Evolutionary conservation across 1,140 invertebrate species (phyloP).

Genomic region (Drosophila eugracilis): DNA sequence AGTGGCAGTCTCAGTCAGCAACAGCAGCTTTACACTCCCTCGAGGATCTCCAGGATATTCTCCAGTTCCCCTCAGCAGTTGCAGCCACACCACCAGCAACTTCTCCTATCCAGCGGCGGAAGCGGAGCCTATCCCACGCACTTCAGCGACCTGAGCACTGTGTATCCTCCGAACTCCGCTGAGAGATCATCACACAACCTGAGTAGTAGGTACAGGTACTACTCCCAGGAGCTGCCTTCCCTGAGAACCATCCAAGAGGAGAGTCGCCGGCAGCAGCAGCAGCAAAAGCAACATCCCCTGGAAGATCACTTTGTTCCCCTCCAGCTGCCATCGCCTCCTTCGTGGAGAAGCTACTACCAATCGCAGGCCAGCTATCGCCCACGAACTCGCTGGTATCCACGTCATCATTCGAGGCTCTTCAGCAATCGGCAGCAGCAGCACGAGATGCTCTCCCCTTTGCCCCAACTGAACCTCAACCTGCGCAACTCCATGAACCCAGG

Average conservation of each 20-base stretch:
- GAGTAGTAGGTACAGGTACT: constrained; percentile 87
- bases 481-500: constrained; percentile 52
- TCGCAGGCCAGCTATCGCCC: constrained; percentile 84
- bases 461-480: constrained; percentile 84
- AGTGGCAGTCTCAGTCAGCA: constrained; percentile 55
- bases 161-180: constrained; percentile 91
- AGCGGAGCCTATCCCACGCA: constrained; percentile 86
- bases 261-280: constrained; percentile 82
- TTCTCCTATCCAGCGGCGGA: constrained; percentile 28
- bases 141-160: constrained; percentile 94
- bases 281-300: constrained; percentile 44
- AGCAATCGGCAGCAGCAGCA: constrained; percentile 87
- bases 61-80: constrained; percentile 88
- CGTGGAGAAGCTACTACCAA: constrained; percentile 83
- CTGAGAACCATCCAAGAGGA: constrained; percentile 91
- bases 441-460: constrained; percentile 87
- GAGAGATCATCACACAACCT: constrained; percentile 91
- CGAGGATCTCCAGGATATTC: constrained; percentile 87
- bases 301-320: constrained; percentile 87
- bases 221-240: constrained; percentile 90
- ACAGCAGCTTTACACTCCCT: constrained; percentile 85
- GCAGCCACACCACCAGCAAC: constrained; percentile 84
- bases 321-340: constrained; percentile 86
- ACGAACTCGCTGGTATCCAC: constrained; percentile 86
- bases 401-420: constrained; percentile 87